phyloP scores from a whole-genome alignment of 2,113 vertebrate genomes.

The Synodontis membranacea region DNA sequence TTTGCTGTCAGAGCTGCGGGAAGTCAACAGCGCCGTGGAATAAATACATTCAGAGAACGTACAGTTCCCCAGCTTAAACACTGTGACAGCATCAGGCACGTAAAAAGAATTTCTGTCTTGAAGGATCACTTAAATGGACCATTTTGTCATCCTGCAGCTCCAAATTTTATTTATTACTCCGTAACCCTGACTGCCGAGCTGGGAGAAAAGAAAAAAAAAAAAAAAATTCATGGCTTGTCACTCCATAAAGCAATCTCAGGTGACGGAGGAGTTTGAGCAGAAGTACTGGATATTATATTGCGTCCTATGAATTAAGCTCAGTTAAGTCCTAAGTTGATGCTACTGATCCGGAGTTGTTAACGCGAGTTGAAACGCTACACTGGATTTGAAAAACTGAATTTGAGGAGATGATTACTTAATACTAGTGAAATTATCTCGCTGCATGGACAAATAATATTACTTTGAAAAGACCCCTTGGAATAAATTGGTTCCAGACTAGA shows the following conservation, averaged over 20 bases:
- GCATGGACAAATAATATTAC: too few relatives aligned
- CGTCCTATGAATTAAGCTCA: not conserved
- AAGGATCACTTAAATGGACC: not conserved
- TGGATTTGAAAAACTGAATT: too few relatives aligned
- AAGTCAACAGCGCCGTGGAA: not conserved
- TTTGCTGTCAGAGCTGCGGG: not conserved
- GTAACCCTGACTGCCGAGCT: not conserved
- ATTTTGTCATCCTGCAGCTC: not conserved
- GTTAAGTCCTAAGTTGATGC: not conserved
- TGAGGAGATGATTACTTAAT: too few relatives aligned
- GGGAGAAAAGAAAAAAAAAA: too few relatives aligned
- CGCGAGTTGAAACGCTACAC: too few relatives aligned
- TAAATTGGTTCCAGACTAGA: too few relatives aligned
- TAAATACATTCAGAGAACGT: not conserved
- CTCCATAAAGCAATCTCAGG: not conserved
- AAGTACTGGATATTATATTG: not conserved
- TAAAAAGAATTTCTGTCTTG: not conserved
- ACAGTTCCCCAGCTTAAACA: not conserved
- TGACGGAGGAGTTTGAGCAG: not conserved
- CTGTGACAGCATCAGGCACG: not conserved
- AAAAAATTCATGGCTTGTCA: not conserved
- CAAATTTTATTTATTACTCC: not conserved
- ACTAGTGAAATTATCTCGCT: too few relatives aligned
- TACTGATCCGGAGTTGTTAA: not conserved
- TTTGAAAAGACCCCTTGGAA: too few relatives aligned